Evolutionary conservation across 2,797 vertebrate species (phyloP).

Genomic region (Chelon auratus): DNA sequence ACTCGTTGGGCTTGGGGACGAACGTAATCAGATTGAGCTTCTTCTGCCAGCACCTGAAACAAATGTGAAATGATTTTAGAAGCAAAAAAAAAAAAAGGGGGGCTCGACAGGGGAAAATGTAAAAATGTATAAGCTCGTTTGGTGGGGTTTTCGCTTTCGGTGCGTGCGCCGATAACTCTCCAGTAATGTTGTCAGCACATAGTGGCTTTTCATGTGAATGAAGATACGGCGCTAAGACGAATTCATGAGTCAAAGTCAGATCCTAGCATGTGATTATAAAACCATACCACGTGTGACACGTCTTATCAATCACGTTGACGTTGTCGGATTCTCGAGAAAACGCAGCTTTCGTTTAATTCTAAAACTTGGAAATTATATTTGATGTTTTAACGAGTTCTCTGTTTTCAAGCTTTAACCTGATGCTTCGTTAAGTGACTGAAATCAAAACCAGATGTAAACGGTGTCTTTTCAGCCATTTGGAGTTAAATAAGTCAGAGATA

Average conservation of each 20-base stretch:
- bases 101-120: background rate
- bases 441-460: no score
- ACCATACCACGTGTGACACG: no score
- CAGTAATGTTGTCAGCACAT: background rate
- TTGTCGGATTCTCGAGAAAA: background rate
- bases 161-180: background rate
- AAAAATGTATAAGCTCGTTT: background rate
- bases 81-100: background rate
- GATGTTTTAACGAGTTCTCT: background rate
- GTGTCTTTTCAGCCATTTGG: no score
- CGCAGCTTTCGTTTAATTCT: background rate
- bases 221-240: background rate
- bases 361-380: background rate
- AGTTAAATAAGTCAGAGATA: background rate
- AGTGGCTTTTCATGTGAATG: conserved; percentile 1
- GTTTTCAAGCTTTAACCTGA: no score
- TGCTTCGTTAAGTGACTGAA: no score
- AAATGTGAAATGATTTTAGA: background rate
- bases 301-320: background rate
- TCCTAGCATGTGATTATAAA: background rate
- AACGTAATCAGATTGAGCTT: conserved; percentile 55
- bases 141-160: conserved; percentile 6
- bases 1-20: conserved; percentile 75
- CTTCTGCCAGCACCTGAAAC: conserved; percentile 64
- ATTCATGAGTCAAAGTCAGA: background rate